Conservation (phyloP, 2,797 vertebrate species). For the Manis crassicaudata region DNA sequence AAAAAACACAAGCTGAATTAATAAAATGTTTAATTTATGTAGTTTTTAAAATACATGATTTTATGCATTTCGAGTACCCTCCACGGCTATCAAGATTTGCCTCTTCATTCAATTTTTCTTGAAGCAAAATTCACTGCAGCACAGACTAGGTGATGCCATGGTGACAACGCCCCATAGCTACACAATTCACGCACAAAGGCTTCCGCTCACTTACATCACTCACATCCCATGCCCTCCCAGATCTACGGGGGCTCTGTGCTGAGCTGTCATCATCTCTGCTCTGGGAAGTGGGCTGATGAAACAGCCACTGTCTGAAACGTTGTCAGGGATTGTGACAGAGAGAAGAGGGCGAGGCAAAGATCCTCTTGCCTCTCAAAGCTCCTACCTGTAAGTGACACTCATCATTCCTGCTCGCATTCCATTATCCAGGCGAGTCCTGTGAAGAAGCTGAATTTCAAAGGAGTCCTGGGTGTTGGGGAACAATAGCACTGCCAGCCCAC, state of each 20-base stretch:
- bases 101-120: neutral
- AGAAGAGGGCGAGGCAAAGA: neutral
- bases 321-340: neutral
- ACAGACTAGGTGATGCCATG: neutral
- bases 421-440: neutral
- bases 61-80: neutral
- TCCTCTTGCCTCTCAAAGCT: neutral
- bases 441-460: neutral
- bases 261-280: neutral
- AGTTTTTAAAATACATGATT: neutral
- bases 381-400: conserved; percentile 14
- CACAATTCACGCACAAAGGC: neutral
- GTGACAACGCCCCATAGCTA: neutral
- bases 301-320: neutral
- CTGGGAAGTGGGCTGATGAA: conserved; percentile 6
- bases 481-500: neutral
- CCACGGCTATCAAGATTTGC: neutral
- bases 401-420: neutral
- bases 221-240: neutral
- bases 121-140: neutral
- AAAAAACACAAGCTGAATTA: neutral
- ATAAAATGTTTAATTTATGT: neutral
- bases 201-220: neutral
- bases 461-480: neutral
- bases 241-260: neutral